Percentiles rank a stretch among this genome's conserved stretches.
Evolutionary conservation across 2,888 invertebrate genomes (phyloP).

Genomic region (Drosophila mulleri): DNA sequence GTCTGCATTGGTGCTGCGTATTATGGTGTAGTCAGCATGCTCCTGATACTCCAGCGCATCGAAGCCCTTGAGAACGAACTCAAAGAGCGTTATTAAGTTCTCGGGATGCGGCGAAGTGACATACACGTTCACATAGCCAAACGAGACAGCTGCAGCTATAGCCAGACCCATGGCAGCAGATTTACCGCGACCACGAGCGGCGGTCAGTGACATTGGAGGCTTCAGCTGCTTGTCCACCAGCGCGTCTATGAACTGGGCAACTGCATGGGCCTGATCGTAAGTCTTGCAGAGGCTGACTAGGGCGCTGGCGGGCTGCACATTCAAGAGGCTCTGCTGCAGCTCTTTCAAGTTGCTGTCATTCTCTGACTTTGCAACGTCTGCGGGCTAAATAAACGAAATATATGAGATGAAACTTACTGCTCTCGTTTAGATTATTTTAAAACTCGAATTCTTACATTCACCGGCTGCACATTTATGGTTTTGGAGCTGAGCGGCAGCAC

Average conservation of each 20-base stretch:
- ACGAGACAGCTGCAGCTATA: constrained; percentile 93
- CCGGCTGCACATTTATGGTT: constrained; percentile 92
- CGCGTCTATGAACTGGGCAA: constrained; percentile 97
- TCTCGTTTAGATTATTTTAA: no score
- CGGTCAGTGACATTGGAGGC: constrained; percentile 97
- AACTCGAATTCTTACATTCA: constrained; percentile 85
- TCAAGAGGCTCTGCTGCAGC: constrained; percentile 92
- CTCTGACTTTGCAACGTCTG: constrained; percentile 81
- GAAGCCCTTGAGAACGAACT: constrained; percentile 97
- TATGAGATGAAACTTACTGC: not conserved
- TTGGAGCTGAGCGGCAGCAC: constrained; percentile 97
- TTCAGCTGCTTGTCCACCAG: constrained; percentile 94
- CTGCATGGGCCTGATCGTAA: constrained; percentile 95
- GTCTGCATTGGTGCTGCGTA: constrained; percentile 97
- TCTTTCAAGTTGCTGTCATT: constrained; percentile 89
- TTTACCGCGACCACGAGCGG: constrained; percentile 98
- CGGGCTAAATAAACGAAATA: constrained; percentile 57
- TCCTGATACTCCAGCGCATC: constrained; percentile 97
- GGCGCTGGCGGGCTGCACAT: constrained; percentile 96
- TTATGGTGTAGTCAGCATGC: constrained; percentile 96
- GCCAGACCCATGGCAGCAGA: constrained; percentile 98
- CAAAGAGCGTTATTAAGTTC: constrained; percentile 98
- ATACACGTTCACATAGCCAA: constrained; percentile 94
- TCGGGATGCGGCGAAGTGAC: constrained; percentile 99
- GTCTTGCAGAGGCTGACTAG: constrained; percentile 96